Evolutionary conservation across 1,140 invertebrate species (phyloP).

Genomic region (Hycleus phaleratus): DNA sequence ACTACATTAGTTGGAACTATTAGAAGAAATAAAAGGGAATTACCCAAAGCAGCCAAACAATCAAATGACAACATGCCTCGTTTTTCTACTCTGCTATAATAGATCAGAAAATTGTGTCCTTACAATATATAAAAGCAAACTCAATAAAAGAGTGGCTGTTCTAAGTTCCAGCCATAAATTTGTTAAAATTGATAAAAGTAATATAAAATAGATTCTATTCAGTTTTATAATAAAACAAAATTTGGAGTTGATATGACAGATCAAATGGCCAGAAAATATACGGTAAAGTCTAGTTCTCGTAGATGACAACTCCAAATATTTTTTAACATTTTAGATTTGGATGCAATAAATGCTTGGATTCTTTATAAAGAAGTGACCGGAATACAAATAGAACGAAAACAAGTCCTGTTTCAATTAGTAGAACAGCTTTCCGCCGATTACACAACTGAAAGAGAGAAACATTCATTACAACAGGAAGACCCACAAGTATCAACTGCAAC

Average conservation of each 20-base stretch:
- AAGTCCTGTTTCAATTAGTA: background rate
- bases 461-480: too few relatives aligned
- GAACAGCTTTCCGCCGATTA: background rate
- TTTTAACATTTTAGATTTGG: conserved; percentile 28
- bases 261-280: too few relatives aligned
- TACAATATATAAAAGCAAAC: background rate
- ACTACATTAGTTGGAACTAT: conserved; percentile 28
- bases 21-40: conserved; percentile 12
- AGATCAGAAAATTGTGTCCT: conserved; percentile 16
- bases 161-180: too few relatives aligned
- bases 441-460: too few relatives aligned
- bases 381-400: background rate
- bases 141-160: too few relatives aligned
- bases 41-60: conserved; percentile 18
- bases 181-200: too few relatives aligned
- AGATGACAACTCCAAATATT: background rate
- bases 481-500: too few relatives aligned
- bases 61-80: conserved; percentile 23
- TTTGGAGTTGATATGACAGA: too few relatives aligned
- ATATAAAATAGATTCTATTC: background rate
- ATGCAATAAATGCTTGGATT: conserved; percentile 8
- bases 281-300: too few relatives aligned
- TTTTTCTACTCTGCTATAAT: conserved; percentile 24
- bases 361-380: background rate
- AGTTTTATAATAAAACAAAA: too few relatives aligned